Percentiles rank a stretch among this genome's conserved stretches.
Evolutionary conservation across 2,888 invertebrate genomes (phyloP).

Genomic region (Melinaea marsaeus): DNA sequence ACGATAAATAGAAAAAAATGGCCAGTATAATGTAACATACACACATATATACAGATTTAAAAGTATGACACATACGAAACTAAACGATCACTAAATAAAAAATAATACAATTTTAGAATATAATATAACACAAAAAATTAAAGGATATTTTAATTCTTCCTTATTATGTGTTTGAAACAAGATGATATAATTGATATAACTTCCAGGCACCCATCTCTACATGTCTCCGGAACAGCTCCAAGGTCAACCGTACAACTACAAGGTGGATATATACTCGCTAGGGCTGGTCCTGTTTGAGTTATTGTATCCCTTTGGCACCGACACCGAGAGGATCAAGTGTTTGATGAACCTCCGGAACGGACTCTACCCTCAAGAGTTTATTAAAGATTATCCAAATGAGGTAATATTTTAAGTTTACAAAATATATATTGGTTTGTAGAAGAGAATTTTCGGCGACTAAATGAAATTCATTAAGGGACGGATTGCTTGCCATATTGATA

Average conservation of each 20-base stretch:
- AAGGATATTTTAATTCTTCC: not conserved
- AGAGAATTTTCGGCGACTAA: no score
- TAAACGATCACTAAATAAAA: no score
- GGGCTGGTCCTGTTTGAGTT: constrained; percentile 97
- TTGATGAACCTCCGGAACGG: constrained; percentile 81
- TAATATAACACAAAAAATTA: no score
- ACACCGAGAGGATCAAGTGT: constrained; percentile 89
- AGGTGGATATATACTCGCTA: constrained; percentile 96
- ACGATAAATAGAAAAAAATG: no score
- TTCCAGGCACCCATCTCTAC: constrained; percentile 91
- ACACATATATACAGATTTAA: no score
- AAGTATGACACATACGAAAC: no score
- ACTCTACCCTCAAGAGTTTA: constrained; percentile 84
- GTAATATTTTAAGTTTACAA: constrained; percentile 57
- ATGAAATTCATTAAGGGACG: no score
- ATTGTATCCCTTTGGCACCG: constrained; percentile 91
- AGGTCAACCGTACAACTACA: constrained; percentile 87
- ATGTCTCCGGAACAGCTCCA: constrained; percentile 98
- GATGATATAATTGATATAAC: not conserved
- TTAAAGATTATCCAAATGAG: constrained; percentile 81
- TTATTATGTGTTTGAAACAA: constrained; percentile 1
- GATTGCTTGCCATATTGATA: no score
- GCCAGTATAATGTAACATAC: no score
- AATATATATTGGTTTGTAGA: not conserved
- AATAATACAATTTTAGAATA: no score